Percentiles rank a stretch among this genome's conserved stretches.
Evolutionary conservation across 2,888 invertebrate species (phyloP).

Genomic region (Eupeodes luniger): DNA sequence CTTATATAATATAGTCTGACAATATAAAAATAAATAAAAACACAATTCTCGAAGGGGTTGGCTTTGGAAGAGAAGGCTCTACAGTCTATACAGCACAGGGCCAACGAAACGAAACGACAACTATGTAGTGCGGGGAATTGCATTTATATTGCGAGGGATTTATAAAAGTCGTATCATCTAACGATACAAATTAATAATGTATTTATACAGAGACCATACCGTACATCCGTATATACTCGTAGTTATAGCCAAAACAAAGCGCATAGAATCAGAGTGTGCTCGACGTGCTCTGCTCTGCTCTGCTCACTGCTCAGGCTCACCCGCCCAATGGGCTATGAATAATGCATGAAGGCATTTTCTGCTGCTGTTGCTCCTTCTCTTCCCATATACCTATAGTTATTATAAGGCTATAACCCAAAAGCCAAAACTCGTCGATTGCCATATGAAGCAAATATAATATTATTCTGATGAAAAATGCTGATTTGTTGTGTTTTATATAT

Average conservation of each 20-base stretch:
- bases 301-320: not conserved
- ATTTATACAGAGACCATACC: constrained; percentile 66
- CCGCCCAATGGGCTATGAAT: constrained; percentile 70
- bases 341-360: constrained; percentile 69
- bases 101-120: not conserved
- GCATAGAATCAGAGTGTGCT: constrained; percentile 57
- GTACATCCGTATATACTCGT: not conserved
- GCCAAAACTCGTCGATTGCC: constrained; percentile 50
- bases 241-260: constrained; percentile 69
- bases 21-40: constrained; percentile 72
- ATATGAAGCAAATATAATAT: constrained; percentile 61
- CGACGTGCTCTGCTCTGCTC: not conserved
- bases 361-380: not conserved
- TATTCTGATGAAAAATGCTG: constrained; percentile 70
- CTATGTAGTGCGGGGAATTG: constrained; percentile 67
- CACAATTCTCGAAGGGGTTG: constrained; percentile 67
- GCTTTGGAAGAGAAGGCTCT: not conserved
- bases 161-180: constrained; percentile 75
- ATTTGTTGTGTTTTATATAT: constrained; percentile 53
- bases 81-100: not conserved
- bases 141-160: constrained; percentile 75
- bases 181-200: constrained; percentile 76
- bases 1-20: constrained; percentile 37
- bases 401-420: too few relatives aligned
- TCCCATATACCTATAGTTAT: not conserved